Base-by-base conservation (phyloP, 2,113 vertebrate genomes). In the Leucopternis melanops region DNA sequence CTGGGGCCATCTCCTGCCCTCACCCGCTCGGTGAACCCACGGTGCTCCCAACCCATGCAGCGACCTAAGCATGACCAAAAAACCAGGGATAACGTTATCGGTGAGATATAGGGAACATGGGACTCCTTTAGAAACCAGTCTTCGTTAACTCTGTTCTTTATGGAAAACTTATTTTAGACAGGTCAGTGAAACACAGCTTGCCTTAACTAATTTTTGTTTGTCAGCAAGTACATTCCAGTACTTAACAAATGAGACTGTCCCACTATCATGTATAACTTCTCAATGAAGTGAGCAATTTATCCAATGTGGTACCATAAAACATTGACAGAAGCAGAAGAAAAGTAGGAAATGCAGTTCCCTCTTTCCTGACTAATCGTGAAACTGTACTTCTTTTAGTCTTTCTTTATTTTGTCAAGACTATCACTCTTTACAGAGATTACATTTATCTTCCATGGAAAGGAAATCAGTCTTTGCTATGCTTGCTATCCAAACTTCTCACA, bases 31-130 rank as follows among this genome's bases (percentile, higher is more conserved):
- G 20, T 26, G 23, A 78, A 5, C 11, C n/a, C 29, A 10, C 0
- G 1, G 22, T 1, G 2, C 32, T 74, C 36, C 36, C 3, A 3
- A 59, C 11, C 36, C 3, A 0, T 16, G 27, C 45, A 32, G 40
- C 1, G 1, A 11, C 49, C 57, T 18, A 12, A 55, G 15, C 13
- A 21, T 9, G 55, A 20, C 13, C 42, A 50, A 38, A 88, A 62
- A 91, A 27, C 1, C 25, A 62, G 57, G 21, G n/a, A 16, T 40
- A 31, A 5, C 16, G 15, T 70, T 73, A 50, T 25, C 1, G 3
- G 36, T 29, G 42, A 52, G 27, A 38, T 75, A 11, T 0, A 49
- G 5, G 22, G 62, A 82, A 25, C 16, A 8, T 1, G 11, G n/a
- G 19, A n/a, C 17, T 88, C n/a, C 65, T 38, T 61, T 58, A 67